Percentiles rank a stretch among this genome's conserved stretches.
These are phyloP conservation scores for Spinus pinus DNA, from an alignment of 2,797 vertebrate genomes.

Conservation along the genomic window DNA sequence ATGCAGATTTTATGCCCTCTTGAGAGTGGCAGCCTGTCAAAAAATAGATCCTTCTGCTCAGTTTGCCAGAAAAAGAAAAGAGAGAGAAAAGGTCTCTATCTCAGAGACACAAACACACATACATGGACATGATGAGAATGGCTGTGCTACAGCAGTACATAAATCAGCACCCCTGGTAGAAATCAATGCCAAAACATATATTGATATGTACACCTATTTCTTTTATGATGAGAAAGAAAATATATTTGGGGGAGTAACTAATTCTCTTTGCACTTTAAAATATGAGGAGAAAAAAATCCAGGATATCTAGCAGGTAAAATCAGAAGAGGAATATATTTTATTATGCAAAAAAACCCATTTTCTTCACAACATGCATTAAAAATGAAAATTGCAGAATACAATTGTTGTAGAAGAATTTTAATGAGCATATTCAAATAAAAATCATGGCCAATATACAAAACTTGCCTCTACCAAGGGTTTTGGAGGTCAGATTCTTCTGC, in stretches of 20 bases:
- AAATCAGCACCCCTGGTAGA: neutral
- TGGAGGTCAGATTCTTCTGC: neutral
- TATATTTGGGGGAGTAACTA: neutral
- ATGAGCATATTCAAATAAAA: neutral
- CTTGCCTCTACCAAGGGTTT: neutral
- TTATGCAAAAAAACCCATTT: neutral
- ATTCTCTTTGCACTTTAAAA: neutral
- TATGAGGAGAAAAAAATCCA: neutral
- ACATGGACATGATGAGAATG: neutral
- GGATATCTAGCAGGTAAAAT: neutral
- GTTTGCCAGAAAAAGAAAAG: constrained; percentile 7
- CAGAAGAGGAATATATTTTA: neutral
- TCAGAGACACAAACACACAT: neutral
- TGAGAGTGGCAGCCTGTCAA: constrained; percentile 51
- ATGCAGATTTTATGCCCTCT: constrained; percentile 66
- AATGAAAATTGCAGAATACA: neutral
- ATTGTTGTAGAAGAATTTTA: neutral
- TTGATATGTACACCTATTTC: neutral
- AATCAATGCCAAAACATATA: neutral
- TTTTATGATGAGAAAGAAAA: neutral
- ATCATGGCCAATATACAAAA: neutral
- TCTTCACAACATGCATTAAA: neutral
- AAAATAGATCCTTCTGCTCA: constrained; percentile 40
- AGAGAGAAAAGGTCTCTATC: neutral
- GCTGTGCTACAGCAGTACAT: neutral